phyloP scores from a whole-genome alignment of 2,797 vertebrate species.

The Gadopsis marmoratus region DNA sequence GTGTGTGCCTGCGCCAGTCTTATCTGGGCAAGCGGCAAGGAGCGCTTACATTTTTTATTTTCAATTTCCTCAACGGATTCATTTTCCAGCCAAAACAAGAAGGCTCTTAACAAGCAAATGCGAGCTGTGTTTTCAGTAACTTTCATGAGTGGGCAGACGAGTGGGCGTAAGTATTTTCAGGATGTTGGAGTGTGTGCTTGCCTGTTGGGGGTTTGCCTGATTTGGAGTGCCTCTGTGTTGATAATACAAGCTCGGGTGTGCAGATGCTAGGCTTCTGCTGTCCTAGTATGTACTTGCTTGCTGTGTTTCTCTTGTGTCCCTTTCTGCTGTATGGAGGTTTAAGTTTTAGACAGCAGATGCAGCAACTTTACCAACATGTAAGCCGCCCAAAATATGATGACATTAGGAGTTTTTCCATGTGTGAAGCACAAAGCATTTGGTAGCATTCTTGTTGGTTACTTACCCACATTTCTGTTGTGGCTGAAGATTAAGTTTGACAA shows the following conservation, averaged over 20 bases:
- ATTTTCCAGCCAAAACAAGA: slow-evolving; percentile 72
- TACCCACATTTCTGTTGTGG: slow-evolving; percentile 28
- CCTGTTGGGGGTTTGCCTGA: slow-evolving; percentile 64
- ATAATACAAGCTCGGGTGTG: slow-evolving; percentile 51
- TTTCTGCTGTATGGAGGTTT: slow-evolving; percentile 27
- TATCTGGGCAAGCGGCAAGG: slow-evolving; percentile 64
- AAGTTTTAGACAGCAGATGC: slow-evolving; percentile 27
- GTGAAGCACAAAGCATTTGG: slow-evolving; percentile 27
- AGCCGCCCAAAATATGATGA: slow-evolving; percentile 20
- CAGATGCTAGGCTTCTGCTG: slow-evolving; percentile 36
- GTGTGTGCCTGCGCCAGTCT: slow-evolving; percentile 67
- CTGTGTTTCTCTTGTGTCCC: slow-evolving; percentile 24
- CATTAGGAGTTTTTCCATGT: slow-evolving; percentile 11
- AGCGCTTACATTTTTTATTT: slow-evolving; percentile 72
- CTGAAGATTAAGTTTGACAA: slow-evolving; percentile 16
- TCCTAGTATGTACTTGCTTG: slow-evolving; percentile 29
- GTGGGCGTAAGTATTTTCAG: slow-evolving; percentile 71
- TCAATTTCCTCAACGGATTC: slow-evolving; percentile 67
- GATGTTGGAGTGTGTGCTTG: slow-evolving; percentile 66
- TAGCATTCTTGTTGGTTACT: slow-evolving; percentile 21
- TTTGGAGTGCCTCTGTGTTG: slow-evolving; percentile 62
- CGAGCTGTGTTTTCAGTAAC: slow-evolving; percentile 67
- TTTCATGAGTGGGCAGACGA: slow-evolving; percentile 67
- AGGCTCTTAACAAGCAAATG: slow-evolving; percentile 74
- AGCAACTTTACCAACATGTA: slow-evolving; percentile 15